Conservation (phyloP, 2,113 vertebrate genomes). For the Macaca mulatta region DNA sequence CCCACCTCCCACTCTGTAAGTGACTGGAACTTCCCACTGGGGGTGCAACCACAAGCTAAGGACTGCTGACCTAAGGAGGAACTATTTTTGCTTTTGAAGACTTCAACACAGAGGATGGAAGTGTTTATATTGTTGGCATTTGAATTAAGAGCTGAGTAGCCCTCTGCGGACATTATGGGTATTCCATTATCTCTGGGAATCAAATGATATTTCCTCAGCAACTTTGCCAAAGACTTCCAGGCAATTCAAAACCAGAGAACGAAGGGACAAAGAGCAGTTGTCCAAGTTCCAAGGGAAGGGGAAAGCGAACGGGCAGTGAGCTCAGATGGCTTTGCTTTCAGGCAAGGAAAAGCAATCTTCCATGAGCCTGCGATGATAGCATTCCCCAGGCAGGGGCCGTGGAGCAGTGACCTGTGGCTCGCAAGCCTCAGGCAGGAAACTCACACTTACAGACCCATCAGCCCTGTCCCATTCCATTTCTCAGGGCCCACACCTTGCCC, state of each 20-base stretch:
- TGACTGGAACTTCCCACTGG: neutral
- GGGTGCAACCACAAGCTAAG: neutral
- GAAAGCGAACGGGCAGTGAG: rapidly evolving
- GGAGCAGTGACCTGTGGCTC: neutral
- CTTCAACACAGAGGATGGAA: conserved; percentile 15
- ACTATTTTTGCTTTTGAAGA: conserved; percentile 59
- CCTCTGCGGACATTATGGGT: neutral
- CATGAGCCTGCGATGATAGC: rapidly evolving
- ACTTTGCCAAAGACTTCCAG: neutral
- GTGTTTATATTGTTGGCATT: conserved; percentile 34
- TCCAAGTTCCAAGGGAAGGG: neutral
- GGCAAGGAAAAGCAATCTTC: neutral
- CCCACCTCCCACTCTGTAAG: neutral
- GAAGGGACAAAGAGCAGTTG: neutral
- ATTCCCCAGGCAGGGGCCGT: too few relatives aligned
- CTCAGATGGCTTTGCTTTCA: neutral
- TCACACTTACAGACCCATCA: rapidly evolving
- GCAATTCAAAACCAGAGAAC: neutral
- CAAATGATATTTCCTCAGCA: neutral
- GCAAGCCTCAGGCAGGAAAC: neutral
- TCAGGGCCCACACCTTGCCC: too few relatives aligned
- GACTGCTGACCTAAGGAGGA: conserved; percentile 49
- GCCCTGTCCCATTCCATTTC: neutral
- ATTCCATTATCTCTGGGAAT: neutral
- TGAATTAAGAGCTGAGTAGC: neutral